Evolutionary conservation across 2,888 invertebrate species (phyloP).

Genomic region (Cheilosia impressa): DNA sequence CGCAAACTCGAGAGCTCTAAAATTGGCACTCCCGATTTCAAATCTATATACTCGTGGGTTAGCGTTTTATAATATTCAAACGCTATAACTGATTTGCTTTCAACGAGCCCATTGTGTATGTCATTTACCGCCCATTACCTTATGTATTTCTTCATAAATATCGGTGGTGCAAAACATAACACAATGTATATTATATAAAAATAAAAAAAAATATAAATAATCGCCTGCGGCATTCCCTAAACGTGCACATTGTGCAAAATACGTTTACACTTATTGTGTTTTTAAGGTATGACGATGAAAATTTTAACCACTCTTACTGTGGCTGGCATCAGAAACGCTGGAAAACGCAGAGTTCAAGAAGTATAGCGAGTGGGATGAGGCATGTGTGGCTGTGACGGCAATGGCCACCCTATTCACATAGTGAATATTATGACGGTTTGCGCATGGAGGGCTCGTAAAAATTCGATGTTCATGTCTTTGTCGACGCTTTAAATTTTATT

Average conservation of each 20-base stretch:
- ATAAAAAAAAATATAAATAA: not conserved
- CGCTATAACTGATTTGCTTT: not conserved
- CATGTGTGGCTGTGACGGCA: not conserved
- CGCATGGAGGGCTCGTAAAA: slow-evolving; percentile 32
- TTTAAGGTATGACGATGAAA: slow-evolving; percentile 27
- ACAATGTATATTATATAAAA: not conserved
- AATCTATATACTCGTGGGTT: not conserved
- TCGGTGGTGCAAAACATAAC: not conserved
- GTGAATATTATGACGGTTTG: slow-evolving; percentile 31
- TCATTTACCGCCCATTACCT: not conserved
- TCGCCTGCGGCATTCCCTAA: slow-evolving; percentile 17
- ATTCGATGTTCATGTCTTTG: slow-evolving; percentile 23
- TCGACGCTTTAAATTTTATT: slow-evolving; percentile 51
- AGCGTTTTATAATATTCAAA: not conserved
- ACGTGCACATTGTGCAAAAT: slow-evolving; percentile 32
- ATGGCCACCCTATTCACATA: slow-evolving; percentile 8
- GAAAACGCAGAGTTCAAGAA: not conserved
- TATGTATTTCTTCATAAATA: not conserved
- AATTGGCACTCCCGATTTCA: too few species aligned
- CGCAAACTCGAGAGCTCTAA: too few species aligned
- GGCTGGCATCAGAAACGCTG: not conserved
- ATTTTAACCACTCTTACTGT: slow-evolving; percentile 35
- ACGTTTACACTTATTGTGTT: slow-evolving; percentile 51
- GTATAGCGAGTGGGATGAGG: not conserved
- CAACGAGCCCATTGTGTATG: not conserved